Evolutionary conservation across 2,113 vertebrate genomes (phyloP), one percentile per base, ranked within the genome.

Genomic region (Caranx melampygus): DNA sequence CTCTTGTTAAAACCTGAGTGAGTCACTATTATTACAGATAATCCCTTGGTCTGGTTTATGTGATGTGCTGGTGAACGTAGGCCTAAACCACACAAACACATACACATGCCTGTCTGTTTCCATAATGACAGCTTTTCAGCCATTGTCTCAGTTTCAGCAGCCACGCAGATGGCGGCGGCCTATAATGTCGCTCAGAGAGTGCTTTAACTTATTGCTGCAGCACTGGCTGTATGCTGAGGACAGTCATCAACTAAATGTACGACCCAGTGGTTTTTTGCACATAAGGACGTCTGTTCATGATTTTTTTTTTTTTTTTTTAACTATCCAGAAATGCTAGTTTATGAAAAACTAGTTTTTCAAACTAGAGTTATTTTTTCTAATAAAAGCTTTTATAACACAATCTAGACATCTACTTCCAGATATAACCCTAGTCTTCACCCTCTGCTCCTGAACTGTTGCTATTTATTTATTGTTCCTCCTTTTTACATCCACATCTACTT

Each of bases 21-120:
- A 93, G 72, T 87, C 75, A 75, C 83, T 88, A 80, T 84, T 90
- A 91, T 90, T 84, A 84, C 78, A 79, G 79, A 87, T 91, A 91
- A 94, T 92, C 88, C 87, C 47, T 75, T 62, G 42, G 71, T 78
- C 73, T 88, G 86, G 70, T 91, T 91, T 65, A 57, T 82, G 52
- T 82, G 87, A 88, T 59, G 51, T 81, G 71, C 61, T 74, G 52
- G 49, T 66, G 63, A 83, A 64, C 20, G 52, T 61, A 45, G 10
- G 2, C 34, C 47, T 33, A 64, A 71, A 80, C 11, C 6, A 61
- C 70, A 70, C 71, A 51, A 34, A 3, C 55, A 40, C 26, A 66
- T 42, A 71, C 45, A 60, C 69, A 14, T 21, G 4, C n/a, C 7
- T 5, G 35, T 51, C 33, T 77, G 34, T 75, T 65, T 81, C 8